Evolutionary conservation across 1,140 invertebrate species (phyloP).

Genomic region (Arctopsyche grandis): DNA sequence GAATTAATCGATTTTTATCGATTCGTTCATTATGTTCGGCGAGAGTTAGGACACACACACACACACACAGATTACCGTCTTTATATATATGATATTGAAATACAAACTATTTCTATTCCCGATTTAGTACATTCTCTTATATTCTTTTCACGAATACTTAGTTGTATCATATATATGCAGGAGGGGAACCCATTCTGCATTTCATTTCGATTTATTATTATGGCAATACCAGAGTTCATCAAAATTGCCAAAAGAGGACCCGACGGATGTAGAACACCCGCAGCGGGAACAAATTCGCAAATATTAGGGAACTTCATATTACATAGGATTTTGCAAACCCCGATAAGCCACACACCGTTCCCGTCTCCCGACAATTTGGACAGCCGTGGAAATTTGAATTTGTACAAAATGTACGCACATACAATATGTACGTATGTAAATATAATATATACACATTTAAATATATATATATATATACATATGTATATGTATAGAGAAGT

Average conservation of each 20-base stretch:
- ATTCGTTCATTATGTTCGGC: too few relatives aligned
- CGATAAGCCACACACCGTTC: neutral
- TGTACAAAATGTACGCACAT: neutral
- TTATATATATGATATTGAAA: too few relatives aligned
- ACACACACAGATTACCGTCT: too few relatives aligned
- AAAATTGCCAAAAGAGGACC: neutral
- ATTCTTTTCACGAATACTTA: too few relatives aligned
- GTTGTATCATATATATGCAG: too few relatives aligned
- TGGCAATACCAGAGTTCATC: neutral
- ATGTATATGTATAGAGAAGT: neutral
- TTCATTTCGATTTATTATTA: neutral
- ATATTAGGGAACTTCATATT: conserved; percentile 23
- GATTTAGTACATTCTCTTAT: too few relatives aligned
- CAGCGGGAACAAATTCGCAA: neutral
- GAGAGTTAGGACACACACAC: too few relatives aligned
- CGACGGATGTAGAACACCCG: neutral
- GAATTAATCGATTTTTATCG: too few relatives aligned
- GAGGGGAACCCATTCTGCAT: too few relatives aligned
- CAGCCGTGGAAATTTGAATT: neutral
- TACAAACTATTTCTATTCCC: too few relatives aligned
- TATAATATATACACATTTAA: too few relatives aligned
- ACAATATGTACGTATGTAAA: too few relatives aligned
- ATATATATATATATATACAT: neutral
- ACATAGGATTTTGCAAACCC: conserved; percentile 6
- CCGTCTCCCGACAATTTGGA: conserved; percentile 10